These are phyloP conservation scores for Watsonalla binaria DNA, from an alignment of 2,888 invertebrate species.

Conservation along the genomic window DNA sequence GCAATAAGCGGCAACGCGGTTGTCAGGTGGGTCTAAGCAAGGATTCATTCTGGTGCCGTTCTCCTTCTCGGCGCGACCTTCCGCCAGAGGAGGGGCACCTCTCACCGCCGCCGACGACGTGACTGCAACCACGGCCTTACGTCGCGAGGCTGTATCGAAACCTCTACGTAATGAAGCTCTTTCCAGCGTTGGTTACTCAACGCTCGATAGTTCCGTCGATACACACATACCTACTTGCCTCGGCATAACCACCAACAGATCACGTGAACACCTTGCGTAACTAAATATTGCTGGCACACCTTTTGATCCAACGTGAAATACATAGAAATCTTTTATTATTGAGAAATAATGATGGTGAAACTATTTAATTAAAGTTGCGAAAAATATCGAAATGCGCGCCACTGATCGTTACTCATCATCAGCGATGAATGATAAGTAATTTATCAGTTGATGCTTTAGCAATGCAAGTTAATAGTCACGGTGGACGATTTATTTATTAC, in stretches of 20 bases:
- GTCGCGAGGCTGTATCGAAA: conserved; percentile 77
- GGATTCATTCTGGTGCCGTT: conserved; percentile 73
- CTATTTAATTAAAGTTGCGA: conserved; percentile 40
- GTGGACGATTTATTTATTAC: background rate
- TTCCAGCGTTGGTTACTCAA: conserved; percentile 72
- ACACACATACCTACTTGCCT: conserved; percentile 59
- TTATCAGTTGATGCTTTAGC: conserved; percentile 3
- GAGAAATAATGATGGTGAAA: conserved; percentile 56
- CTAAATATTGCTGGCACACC: conserved; percentile 60
- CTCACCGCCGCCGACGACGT: conserved; percentile 73
- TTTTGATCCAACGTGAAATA: conserved; percentile 64
- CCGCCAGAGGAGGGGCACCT: conserved; percentile 73
- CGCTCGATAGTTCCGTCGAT: conserved; percentile 71
- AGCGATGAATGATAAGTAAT: conserved; percentile 6
- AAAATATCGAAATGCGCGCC: conserved; percentile 26
- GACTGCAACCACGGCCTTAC: conserved; percentile 77
- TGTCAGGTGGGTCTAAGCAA: conserved; percentile 56
- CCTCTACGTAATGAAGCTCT: conserved; percentile 75
- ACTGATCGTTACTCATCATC: conserved; percentile 15
- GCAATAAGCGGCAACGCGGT: conserved; percentile 23
- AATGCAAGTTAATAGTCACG: background rate
- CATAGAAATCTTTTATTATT: conserved; percentile 64
- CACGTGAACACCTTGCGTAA: conserved; percentile 72
- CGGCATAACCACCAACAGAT: conserved; percentile 59
- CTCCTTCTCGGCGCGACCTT: conserved; percentile 74